A percentile compares a stretch with the other conserved stretches of the same genome.
These are phyloP conservation scores for Odontesthes bonariensis DNA, from an alignment of 2,113 vertebrate species.

Conservation along the genomic window DNA sequence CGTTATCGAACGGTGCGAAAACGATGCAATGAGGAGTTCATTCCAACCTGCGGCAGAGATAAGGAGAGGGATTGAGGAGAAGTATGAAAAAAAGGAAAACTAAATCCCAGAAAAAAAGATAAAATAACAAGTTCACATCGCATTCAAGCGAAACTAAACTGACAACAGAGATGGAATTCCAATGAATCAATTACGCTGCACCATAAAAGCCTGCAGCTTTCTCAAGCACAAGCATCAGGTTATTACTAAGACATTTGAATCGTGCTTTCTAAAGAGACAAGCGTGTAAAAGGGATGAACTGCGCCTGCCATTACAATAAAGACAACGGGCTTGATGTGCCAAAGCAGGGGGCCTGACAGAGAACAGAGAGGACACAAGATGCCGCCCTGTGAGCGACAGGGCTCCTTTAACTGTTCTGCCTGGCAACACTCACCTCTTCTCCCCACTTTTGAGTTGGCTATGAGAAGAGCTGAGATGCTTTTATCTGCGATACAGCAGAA, in stretches of 20 bases:
- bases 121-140: constrained; percentile 50
- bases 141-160: constrained; percentile 66
- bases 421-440: constrained; percentile 78
- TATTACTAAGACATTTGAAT: constrained; percentile 67
- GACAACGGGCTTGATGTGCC: constrained; percentile 67
- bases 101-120: constrained; percentile 53
- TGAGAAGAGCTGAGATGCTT: constrained; percentile 73
- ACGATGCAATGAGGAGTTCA: constrained; percentile 97
- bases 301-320: constrained; percentile 76
- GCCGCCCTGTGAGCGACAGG: constrained; percentile 67
- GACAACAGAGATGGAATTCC: constrained; percentile 69
- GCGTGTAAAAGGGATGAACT: constrained; percentile 78
- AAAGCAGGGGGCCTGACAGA: constrained; percentile 63
- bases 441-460: constrained; percentile 70
- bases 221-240: constrained; percentile 55
- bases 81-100: constrained; percentile 27
- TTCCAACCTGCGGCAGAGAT: constrained; percentile 90
- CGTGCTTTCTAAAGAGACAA: constrained; percentile 72
- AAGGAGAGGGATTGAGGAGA: constrained; percentile 34
- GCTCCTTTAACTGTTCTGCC: constrained; percentile 85
- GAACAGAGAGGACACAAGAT: constrained; percentile 54
- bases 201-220: constrained; percentile 52
- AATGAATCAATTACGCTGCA: constrained; percentile 72
- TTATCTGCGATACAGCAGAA: constrained; percentile 84
- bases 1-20: constrained; percentile 96